These are phyloP conservation scores for Pontoporia blainvillei DNA, from an alignment of 2,113 vertebrate genomes.

Conservation along the genomic window DNA sequence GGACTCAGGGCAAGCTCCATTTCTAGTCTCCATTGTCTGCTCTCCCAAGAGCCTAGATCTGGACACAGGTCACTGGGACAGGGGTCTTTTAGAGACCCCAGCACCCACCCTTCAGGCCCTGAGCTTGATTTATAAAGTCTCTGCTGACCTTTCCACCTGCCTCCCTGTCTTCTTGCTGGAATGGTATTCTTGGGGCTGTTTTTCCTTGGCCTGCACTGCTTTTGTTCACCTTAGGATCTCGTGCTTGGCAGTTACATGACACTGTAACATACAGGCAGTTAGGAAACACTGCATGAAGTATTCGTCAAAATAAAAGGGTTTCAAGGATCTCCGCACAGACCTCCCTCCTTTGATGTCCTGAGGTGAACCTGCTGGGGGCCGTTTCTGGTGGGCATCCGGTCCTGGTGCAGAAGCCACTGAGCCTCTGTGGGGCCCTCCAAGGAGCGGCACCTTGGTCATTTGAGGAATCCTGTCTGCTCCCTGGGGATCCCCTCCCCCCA, in stretches of 20 bases:
- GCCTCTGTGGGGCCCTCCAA: not conserved
- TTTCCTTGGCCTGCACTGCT: not conserved
- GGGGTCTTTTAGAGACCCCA: not conserved
- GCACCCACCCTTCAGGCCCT: not conserved
- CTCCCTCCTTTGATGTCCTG: not conserved
- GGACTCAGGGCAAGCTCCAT: not conserved
- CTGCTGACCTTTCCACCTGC: not conserved
- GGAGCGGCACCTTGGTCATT: not conserved
- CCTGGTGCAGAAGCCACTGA: not conserved
- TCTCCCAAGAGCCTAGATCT: not conserved
- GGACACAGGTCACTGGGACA: too few species aligned
- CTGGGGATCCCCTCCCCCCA: not conserved
- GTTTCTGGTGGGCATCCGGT: not conserved
- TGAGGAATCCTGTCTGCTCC: not conserved
- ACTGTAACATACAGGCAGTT: not conserved
- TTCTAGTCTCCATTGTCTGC: not conserved
- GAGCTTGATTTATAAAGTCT: too few species aligned
- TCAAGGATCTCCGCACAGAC: not conserved
- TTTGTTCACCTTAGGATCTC: not conserved
- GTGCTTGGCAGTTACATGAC: not conserved
- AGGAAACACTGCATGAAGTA: not conserved
- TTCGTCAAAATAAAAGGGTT: not conserved
- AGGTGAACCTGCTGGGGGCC: not conserved
- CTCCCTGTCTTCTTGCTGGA: not conserved
- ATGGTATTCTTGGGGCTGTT: not conserved